Evolutionary conservation across 1,140 invertebrate species (phyloP), one percentile per base, ranked within the genome.

Genomic region (Micrasema minimum): DNA sequence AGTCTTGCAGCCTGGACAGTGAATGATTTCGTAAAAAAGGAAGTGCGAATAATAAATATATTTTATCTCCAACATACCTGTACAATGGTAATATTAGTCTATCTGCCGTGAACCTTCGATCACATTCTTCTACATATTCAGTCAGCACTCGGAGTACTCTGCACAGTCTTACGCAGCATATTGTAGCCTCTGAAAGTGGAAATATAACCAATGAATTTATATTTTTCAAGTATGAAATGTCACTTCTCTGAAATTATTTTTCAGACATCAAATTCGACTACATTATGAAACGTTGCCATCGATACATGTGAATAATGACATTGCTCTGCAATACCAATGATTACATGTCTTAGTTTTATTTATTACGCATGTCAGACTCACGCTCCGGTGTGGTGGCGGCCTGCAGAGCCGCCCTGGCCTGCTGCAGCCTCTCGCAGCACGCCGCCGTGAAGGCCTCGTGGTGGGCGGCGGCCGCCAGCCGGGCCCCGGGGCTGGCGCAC

Each of bases 51-150:
- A n/a, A n/a, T n/a, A n/a, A n/a, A n/a, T n/a, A n/a, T n/a, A n/a
- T n/a, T n/a, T n/a, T n/a, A n/a, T n/a, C n/a, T n/a, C n/a, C n/a
- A n/a, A n/a, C 76, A 76, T 79, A 93, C 89, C 93, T 91, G 78
- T 93, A 92, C 51, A 97, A 88, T 23, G 95, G 95, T 74, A 98
- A 84, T 78, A 96, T 93, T 76, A 92, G 91, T 71, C 97, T 87
- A 80, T 99, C 96, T 9, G 93, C 92, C 22, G 90, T 90, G 84
- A 95, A 98, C 66, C 93, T 91, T 66, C 91, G 90, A 86, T 99
- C 97, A 87, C 96, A 98, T 83, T 99, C 96, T 71, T 91, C 93
- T 65, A 99, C 91, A 80, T 99, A 99, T 85, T 98, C 96, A 77
- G 95, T 92, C 70, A 99, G 88, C 76, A 98, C 96, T 85, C 95